A percentile compares a stretch with the other conserved stretches of the same genome.
Conservation (phyloP, 1,140 invertebrate genomes). For the Drosophila tsacasi region DNA sequence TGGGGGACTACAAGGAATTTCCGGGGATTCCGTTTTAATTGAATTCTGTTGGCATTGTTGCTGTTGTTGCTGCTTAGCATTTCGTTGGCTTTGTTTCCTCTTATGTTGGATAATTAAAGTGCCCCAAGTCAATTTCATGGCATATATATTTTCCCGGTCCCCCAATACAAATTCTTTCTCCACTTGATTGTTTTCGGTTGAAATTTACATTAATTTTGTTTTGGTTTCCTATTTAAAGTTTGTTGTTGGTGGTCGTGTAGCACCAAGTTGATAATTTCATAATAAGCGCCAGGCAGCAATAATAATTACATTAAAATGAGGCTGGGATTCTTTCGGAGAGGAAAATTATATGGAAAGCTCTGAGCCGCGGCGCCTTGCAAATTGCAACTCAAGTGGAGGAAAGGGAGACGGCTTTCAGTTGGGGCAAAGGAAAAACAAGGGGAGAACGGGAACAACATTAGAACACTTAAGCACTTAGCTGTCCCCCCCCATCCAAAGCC, state of each 20-base stretch:
- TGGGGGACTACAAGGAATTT: constrained; percentile 78
- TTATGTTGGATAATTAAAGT: constrained; percentile 71
- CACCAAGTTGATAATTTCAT: constrained; percentile 72
- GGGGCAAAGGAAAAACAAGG: constrained; percentile 21
- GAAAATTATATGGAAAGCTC: constrained; percentile 28
- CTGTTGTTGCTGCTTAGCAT: constrained; percentile 59
- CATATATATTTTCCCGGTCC: constrained; percentile 30
- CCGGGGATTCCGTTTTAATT: constrained; percentile 81
- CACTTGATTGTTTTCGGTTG: constrained; percentile 40
- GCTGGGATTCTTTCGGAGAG: constrained; percentile 17
- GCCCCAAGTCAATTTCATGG: constrained; percentile 43
- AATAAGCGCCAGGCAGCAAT: constrained; percentile 66
- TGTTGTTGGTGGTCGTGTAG: constrained; percentile 32
- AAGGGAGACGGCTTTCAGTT: not conserved
- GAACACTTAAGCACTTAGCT: constrained; percentile 79
- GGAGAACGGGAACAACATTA: constrained; percentile 70
- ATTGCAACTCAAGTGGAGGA: constrained; percentile 46
- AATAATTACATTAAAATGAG: constrained; percentile 70
- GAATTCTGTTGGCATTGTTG: constrained; percentile 66
- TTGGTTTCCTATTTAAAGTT: constrained; percentile 38
- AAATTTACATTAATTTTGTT: constrained; percentile 36
- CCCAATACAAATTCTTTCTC: constrained; percentile 33
- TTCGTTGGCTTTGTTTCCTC: constrained; percentile 55
- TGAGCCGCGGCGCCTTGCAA: constrained; percentile 35
- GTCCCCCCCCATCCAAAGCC: constrained; percentile 1